Conservation (phyloP, 2,113 vertebrate species). For the Hystrix brachyura region DNA sequence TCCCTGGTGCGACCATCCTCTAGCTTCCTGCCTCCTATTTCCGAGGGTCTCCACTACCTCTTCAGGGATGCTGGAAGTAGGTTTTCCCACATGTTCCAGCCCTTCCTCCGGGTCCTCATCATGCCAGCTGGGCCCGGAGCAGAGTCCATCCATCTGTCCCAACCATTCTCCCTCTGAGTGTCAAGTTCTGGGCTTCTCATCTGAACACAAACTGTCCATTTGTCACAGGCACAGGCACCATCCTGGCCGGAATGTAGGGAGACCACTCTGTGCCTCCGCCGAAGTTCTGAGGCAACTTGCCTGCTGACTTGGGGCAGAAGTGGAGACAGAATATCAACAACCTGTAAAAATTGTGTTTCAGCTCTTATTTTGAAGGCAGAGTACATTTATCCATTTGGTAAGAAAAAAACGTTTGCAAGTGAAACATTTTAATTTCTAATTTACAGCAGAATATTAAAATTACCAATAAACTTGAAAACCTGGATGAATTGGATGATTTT, state of each 20-base stretch:
- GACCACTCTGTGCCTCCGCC: neutral
- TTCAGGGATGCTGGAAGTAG: neutral
- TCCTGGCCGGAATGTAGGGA: neutral
- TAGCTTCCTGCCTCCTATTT: neutral
- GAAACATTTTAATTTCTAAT: constrained; percentile 19
- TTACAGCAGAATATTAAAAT: neutral
- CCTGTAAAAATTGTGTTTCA: neutral
- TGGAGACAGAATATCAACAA: neutral
- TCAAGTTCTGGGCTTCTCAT: neutral
- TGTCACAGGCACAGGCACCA: neutral
- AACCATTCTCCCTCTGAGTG: neutral
- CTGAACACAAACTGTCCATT: neutral
- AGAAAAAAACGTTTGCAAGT: neutral
- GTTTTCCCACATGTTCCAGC: neutral
- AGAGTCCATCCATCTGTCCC: neutral
- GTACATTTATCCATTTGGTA: neutral
- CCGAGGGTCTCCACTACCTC: neutral
- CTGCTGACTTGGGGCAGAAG: neutral
- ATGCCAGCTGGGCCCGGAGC: neutral
- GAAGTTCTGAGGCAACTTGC: neutral
- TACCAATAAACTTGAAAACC: constrained; percentile 32
- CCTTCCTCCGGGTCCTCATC: neutral
- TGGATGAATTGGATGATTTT: constrained; percentile 10
- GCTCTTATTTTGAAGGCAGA: neutral
- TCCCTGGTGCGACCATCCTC: neutral